phyloP scores from a whole-genome alignment of 2,797 vertebrate genomes.

The Muscicapa striata region DNA sequence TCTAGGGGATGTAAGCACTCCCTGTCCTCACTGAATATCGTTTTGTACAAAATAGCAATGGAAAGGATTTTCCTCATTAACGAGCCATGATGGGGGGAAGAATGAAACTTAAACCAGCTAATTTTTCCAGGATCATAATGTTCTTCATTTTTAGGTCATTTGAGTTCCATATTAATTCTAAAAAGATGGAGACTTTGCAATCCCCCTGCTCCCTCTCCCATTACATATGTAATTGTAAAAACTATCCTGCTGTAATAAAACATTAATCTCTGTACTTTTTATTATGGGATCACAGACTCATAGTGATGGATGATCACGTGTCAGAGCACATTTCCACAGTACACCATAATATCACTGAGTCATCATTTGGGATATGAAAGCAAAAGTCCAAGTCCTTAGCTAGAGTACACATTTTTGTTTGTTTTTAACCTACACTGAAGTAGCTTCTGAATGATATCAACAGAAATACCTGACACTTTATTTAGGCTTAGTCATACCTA shows the following conservation, averaged over 20 bases:
- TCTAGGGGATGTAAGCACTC: neutral
- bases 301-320: neutral
- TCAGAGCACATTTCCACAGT: neutral
- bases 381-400: neutral
- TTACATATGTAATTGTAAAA: constrained; percentile 39
- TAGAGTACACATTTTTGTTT: neutral
- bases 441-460: neutral
- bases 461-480: neutral
- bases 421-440: neutral
- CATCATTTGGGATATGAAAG: neutral
- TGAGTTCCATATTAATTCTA: constrained; percentile 30
- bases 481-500: neutral
- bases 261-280: constrained; percentile 37
- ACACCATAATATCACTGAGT: neutral
- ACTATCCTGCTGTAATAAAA: constrained; percentile 48
- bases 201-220: constrained; percentile 9
- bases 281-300: neutral
- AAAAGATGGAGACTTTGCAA: constrained; percentile 13
- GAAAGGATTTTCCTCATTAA: constrained; percentile 57
- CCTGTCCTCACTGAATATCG: neutral
- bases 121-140: constrained; percentile 41
- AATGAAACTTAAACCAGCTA: constrained; percentile 48
- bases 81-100: neutral
- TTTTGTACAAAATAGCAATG: constrained; percentile 20
- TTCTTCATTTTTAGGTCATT: constrained; percentile 42